A percentile compares a stretch with the other conserved stretches of the same genome.
Conservation (phyloP, 2,113 vertebrate species). For the Chloebia gouldiae region DNA sequence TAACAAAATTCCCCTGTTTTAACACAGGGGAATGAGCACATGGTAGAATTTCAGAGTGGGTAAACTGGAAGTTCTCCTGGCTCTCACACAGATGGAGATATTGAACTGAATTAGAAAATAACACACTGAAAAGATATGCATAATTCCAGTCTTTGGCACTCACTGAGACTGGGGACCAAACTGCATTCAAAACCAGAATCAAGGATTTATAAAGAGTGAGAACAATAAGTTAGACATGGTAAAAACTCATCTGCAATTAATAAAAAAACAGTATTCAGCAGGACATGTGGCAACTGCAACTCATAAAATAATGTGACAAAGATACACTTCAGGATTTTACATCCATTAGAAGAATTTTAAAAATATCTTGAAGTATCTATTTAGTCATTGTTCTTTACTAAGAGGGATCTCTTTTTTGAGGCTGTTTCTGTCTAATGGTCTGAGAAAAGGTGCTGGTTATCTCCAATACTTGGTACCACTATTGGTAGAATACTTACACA, state of each 20-base stretch:
- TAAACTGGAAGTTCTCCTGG: not conserved
- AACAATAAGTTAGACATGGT: not conserved
- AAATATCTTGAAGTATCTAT: not conserved
- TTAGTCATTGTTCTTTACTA: not conserved
- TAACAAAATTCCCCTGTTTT: not conserved
- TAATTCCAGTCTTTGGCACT: not conserved
- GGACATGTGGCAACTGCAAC: not conserved
- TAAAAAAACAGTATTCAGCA: not conserved
- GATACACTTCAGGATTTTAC: not conserved
- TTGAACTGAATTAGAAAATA: not conserved
- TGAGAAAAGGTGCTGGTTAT: not conserved
- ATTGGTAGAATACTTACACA: not conserved
- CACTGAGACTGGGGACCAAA: not conserved
- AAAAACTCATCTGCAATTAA: not conserved
- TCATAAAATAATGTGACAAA: not conserved
- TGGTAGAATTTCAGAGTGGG: not conserved
- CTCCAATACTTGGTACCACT: no score
- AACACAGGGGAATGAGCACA: not conserved
- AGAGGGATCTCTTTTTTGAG: not conserved
- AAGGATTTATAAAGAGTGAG: not conserved
- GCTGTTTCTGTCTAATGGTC: not conserved
- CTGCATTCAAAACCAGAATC: not conserved
- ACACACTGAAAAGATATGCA: not conserved
- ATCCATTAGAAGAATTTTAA: not conserved
- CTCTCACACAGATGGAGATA: not conserved